Evolutionary conservation across 2,113 vertebrate genomes (phyloP).

Genomic region (Sprattus sprattus): DNA sequence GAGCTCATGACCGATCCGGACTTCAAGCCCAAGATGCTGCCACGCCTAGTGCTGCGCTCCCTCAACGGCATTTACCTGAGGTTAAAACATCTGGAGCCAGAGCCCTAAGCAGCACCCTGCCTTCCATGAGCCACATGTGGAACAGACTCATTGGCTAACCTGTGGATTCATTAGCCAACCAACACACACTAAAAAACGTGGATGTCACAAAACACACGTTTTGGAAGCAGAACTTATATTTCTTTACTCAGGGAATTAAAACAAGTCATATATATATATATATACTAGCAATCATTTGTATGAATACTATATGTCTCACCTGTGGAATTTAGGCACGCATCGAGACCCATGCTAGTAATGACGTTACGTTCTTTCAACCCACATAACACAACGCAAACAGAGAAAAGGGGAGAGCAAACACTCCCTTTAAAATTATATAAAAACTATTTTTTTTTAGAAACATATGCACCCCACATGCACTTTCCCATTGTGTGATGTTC

Average conservation of each 20-base stretch:
- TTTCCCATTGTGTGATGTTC: not conserved
- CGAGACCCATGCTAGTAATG: no score
- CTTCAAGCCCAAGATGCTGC: slow-evolving; percentile 56
- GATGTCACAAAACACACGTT: no score
- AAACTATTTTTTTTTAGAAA: no score
- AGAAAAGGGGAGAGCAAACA: no score
- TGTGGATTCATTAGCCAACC: not conserved
- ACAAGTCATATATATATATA: not conserved
- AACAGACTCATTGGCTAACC: not conserved
- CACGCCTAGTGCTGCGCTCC: slow-evolving; percentile 71
- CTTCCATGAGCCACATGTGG: slow-evolving; percentile 10
- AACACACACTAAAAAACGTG: not conserved
- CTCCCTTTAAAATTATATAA: no score
- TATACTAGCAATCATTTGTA: not conserved
- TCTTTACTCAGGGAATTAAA: not conserved
- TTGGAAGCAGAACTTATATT: no score
- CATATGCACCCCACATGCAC: not conserved
- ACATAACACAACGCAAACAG: no score
- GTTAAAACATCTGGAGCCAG: slow-evolving; percentile 59
- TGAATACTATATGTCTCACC: no score
- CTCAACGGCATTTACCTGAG: slow-evolving; percentile 76
- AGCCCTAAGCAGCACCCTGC: slow-evolving; percentile 39
- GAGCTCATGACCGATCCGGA: slow-evolving; percentile 67
- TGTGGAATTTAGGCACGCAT: no score
- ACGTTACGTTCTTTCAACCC: no score